A percentile compares a stretch with the other conserved stretches of the same genome.
Evolutionary conservation across 2,888 invertebrate species (phyloP).

Genomic region (Cosmia pyralina): DNA sequence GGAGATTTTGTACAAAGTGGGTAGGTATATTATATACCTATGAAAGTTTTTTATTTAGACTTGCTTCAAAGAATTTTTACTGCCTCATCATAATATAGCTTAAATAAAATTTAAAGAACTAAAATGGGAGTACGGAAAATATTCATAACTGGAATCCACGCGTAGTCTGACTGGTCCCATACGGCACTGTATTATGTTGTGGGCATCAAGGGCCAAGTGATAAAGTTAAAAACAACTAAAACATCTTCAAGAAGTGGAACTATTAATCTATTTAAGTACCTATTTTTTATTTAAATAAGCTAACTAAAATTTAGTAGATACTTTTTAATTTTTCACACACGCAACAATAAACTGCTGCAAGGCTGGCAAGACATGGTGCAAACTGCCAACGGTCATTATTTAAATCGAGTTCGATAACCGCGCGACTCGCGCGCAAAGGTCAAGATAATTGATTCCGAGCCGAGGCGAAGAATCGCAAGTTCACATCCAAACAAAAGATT

Average conservation of each 20-base stretch:
- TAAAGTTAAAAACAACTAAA: neutral
- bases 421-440: constrained; percentile 71
- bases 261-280: neutral
- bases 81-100: neutral
- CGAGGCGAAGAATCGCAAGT: constrained; percentile 44
- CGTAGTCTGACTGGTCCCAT: neutral
- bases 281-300: neutral
- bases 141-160: neutral
- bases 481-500: constrained; percentile 59
- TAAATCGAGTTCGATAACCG: constrained; percentile 72
- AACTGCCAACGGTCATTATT: constrained; percentile 66
- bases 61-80: constrained; percentile 3
- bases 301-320: neutral
- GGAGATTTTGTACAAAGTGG: constrained; percentile 27
- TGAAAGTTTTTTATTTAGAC: constrained; percentile 11
- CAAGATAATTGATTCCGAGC: constrained; percentile 72
- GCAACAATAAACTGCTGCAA: constrained; percentile 20
- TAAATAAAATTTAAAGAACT: neutral
- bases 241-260: constrained; percentile 13
- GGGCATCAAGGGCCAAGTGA: neutral
- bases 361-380: constrained; percentile 43
- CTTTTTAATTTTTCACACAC: constrained; percentile 16
- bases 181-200: neutral
- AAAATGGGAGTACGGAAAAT: neutral
- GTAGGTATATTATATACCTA: neutral